phyloP scores from a whole-genome alignment of 2,797 vertebrate species.

The Bryconaethiops microstoma region DNA sequence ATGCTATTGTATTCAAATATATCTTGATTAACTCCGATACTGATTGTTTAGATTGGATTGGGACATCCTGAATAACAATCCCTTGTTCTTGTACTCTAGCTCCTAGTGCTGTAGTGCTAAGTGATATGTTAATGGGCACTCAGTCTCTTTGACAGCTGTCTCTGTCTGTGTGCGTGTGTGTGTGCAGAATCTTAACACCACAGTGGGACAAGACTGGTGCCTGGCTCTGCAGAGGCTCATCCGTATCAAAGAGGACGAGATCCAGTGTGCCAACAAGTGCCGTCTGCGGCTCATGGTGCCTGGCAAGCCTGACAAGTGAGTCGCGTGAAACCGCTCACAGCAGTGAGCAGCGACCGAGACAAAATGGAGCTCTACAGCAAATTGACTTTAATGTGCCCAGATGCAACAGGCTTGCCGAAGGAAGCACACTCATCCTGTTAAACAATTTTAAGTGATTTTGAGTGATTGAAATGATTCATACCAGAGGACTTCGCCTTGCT shows the following conservation, averaged over 20 bases:
- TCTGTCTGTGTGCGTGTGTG: conserved; percentile 35
- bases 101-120: not conserved
- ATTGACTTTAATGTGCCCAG: conserved; percentile 33
- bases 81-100: not conserved
- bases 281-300: conserved; percentile 87
- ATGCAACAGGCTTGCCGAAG: conserved; percentile 21
- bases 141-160: conserved; percentile 45
- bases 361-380: conserved; percentile 29
- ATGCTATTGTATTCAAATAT: not conserved
- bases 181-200: conserved; percentile 88
- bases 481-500: conserved; percentile 23
- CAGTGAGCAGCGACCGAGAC: conserved; percentile 25
- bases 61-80: not conserved
- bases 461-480: conserved; percentile 29
- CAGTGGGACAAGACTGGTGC: conserved; percentile 91
- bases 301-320: conserved; percentile 90
- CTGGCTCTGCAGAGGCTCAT: conserved; percentile 89
- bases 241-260: conserved; percentile 90
- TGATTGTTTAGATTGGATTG: not conserved
- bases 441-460: conserved; percentile 27
- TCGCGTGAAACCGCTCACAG: conserved; percentile 18
- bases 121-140: conserved; percentile 26
- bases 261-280: conserved; percentile 91
- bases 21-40: not conserved
- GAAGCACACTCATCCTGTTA: conserved; percentile 39